Base-by-base conservation (phyloP, 2,797 vertebrate species). In the Odontamblyopus rebecca region DNA sequence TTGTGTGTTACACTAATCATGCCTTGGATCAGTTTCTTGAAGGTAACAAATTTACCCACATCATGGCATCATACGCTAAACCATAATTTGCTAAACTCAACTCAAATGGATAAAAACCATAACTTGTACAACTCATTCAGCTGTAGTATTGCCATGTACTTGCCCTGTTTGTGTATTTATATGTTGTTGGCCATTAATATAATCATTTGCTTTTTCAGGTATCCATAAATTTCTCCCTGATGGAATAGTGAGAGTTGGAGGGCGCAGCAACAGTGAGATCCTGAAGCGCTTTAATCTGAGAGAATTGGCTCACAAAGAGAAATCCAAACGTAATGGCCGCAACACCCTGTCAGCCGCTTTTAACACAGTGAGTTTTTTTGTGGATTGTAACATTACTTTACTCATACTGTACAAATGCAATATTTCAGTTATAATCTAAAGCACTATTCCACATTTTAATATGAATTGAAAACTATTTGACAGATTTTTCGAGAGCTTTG, bases 21-120 rank as follows among this genome's bases (percentile, higher is more conserved):
- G 97, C 97, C 30, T 91, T 99, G 87, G 97, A 99, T 92, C 97
- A 98, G 91, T 99, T 99, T 91, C 93, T 99, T n/a, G 97, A 99
- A 93, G 97, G 97, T 98, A 93, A 86, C 83, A 5, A 60, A 11
- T 13, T 9, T n/a, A 54, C 23, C 3, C 48, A n/a, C 44, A 41
- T 18, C 7, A 61, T 35, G 7, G 13, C 61, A 38, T 41, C 7
- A n/a, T 35, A n/a, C 35, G 23, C 23, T 63, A 15, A 13, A 63
- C 35, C 2, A 12, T 11, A n/a, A 11, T 27, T 30, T 54, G 6
- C 19, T n/a, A n/a, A 54, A 2, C 0, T 54, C 16, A 5, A 19
- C 51, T 19, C 51, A 54, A 18, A 54, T 18, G 51, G 6, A 18
- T n/a, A 15, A 48, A 4, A 48, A 48, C 18, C 6, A 53, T n/a